Base-by-base conservation (phyloP, 2,113 vertebrate genomes). In the Xenopus laevis region DNA sequence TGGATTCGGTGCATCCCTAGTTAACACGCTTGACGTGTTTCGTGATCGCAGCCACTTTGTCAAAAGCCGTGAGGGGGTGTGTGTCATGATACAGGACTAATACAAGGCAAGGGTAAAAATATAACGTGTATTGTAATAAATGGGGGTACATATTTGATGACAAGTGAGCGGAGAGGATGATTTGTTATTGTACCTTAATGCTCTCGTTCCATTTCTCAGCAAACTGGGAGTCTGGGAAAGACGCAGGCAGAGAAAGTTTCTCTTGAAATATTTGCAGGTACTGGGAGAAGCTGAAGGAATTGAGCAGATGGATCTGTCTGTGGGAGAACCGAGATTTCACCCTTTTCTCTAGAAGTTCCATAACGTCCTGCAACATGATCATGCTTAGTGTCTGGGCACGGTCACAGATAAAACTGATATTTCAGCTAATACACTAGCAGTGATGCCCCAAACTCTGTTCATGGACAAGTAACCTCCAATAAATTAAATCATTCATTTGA, bases 251-350 rank as follows among this genome's bases (percentile, higher is more conserved):
- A 76, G 84, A 86, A 80, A 99, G 91, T 45, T 94, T 92, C 0
- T 85, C 82, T 69, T 82, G 83, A 80, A 95, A 92, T 65, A 89
- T 90, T 66, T 86, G 86, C 12, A 91, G 16, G 78, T 97, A 98
- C 68, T 93, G 89, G 45, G 78, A 45, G 79, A 98, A 96, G 55
- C 82, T 87, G 80, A 91, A 87, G 52, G 88, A 85, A 82, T 89
- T 94, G 74, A 92, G 79, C 82, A 99, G 73, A 79, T 96, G 92
- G 77, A 99, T 98, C 90, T 98, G 97, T 66, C 96, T 86, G 84
- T 99, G 97, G 27, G 97, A 99, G 80, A 99, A 99, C 69, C 97
- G 86, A 0, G 97, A 99, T 81, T 99, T 99, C 8, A 99, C 97
- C 76, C 97, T 91, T 83, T 99, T 99, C 85, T 99, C 97, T 82